Evolutionary conservation across 2,797 vertebrate species (phyloP).

Genomic region (Microctenopoma steveboyesi): DNA sequence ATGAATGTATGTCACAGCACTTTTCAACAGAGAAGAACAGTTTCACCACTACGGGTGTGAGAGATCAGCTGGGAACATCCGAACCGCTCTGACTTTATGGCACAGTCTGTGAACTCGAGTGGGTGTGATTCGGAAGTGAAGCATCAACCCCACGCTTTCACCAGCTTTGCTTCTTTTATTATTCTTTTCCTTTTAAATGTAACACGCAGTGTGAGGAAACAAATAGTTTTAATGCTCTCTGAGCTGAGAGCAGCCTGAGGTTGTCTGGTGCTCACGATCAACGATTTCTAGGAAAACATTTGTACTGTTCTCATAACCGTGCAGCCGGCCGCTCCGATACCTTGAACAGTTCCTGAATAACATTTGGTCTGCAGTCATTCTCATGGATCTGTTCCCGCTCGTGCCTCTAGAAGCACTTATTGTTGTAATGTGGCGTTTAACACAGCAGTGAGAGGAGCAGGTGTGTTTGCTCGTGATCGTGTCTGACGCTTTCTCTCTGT

Average conservation of each 20-base stretch:
- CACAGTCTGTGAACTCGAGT: too few relatives aligned
- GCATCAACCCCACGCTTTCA: too few relatives aligned
- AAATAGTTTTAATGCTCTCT: too few relatives aligned
- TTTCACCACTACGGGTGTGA: too few relatives aligned
- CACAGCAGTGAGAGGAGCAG: constrained; percentile 28
- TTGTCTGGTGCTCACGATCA: constrained; percentile 12
- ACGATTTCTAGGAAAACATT: neutral
- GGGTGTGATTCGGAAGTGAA: too few relatives aligned
- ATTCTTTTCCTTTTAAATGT: too few relatives aligned
- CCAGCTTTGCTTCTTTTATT: too few relatives aligned
- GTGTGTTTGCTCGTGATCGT: constrained; percentile 8
- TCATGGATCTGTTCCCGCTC: neutral
- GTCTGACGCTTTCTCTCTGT: constrained; percentile 7
- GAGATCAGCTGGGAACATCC: too few relatives aligned
- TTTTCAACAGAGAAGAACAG: too few relatives aligned
- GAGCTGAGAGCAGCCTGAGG: neutral
- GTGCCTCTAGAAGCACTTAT: neutral
- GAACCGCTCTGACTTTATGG: too few relatives aligned
- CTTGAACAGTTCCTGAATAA: neutral
- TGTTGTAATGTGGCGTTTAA: constrained; percentile 7
- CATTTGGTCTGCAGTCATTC: neutral
- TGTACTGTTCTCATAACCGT: neutral
- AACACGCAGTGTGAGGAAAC: too few relatives aligned
- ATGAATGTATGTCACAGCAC: neutral
- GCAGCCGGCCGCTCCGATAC: neutral